Evolutionary conservation across 2,797 vertebrate genomes (phyloP).

Genomic region (Oophaga sylvatica): DNA sequence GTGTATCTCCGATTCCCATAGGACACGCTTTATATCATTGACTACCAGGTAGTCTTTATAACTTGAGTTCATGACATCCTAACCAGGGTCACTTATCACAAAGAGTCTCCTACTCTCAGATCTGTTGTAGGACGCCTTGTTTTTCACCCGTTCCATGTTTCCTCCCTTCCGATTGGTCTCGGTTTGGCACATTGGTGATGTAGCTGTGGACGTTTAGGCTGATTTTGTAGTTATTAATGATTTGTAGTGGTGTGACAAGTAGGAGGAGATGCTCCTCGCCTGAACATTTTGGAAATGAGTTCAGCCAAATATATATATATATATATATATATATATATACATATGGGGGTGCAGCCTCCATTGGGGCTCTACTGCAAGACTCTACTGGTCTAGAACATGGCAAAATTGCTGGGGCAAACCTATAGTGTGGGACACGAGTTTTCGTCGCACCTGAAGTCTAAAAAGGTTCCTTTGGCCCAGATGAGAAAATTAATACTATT

Average conservation of each 20-base stretch:
- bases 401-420: too few species aligned
- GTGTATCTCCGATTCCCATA: background rate
- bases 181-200: conserved; percentile 29
- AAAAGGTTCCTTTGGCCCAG: too few species aligned
- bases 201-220: conserved; percentile 45
- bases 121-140: background rate
- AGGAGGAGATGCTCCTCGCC: background rate
- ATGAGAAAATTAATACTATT: too few species aligned
- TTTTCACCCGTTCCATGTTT: conserved; percentile 35
- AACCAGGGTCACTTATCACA: conserved; percentile 30
- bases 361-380: background rate
- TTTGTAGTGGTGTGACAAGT: conserved; percentile 37
- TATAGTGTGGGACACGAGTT: too few species aligned
- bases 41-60: conserved; percentile 53
- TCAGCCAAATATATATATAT: background rate
- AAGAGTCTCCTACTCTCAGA: background rate
- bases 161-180: background rate
- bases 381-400: background rate
- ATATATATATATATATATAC: background rate
- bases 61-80: background rate
- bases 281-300: background rate
- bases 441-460: too few species aligned
- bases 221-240: conserved; percentile 19
- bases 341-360: background rate
- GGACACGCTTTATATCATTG: conserved; percentile 22